Base-by-base conservation (phyloP, 2,113 vertebrate species). In the Phaetusa simplex region DNA sequence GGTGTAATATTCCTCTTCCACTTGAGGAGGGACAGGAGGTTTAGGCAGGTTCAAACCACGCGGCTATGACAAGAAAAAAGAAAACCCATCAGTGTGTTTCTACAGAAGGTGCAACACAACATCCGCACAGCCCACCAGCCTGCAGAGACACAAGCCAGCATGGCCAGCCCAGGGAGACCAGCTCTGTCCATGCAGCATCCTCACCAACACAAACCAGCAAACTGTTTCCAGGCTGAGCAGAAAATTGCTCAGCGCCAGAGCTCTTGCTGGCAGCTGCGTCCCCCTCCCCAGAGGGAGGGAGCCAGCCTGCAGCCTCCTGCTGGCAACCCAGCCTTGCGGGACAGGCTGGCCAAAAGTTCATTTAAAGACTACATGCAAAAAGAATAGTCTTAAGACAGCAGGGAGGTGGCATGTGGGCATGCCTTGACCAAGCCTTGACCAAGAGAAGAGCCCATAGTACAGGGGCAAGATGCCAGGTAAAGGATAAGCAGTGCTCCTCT, bases 1-100 rank as follows among this genome's bases (percentile, higher is more conserved):
- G 90, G 99, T 99, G 95, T 99, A 99, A 95, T 99, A 99, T 74
- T 99, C 99, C 88, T 99, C 99, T 93, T 99, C 99, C 58, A 99
- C 99, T 88, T 99, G 99, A 17, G 99, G 99, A 12, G 99, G 99
- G 61, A 98, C 93, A 4, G 99, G 99, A 5, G 99, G 99, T 95
- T 99, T 99, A 4, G 99, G 99, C 65, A 99, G 97, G 95, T 99
- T 99, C 91, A 98, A 62, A 59, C 99, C 99, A 77, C 99, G 99
- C 62, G 99, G 99, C 99, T 99, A 82, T 29, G 7, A 34, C 23
- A 83, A 90, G 70, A n/a, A 84, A 88, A 86, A 81, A 79, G 50
- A 49, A 85, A 83, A 67, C 3, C 32, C 74, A 43, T 43, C 77
- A 45, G 56, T 1, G 6, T 23, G n/a, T 55, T 69, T 80, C 65